Conservation (phyloP, 1,140 invertebrate genomes). For the Marisa cornuarietis region DNA sequence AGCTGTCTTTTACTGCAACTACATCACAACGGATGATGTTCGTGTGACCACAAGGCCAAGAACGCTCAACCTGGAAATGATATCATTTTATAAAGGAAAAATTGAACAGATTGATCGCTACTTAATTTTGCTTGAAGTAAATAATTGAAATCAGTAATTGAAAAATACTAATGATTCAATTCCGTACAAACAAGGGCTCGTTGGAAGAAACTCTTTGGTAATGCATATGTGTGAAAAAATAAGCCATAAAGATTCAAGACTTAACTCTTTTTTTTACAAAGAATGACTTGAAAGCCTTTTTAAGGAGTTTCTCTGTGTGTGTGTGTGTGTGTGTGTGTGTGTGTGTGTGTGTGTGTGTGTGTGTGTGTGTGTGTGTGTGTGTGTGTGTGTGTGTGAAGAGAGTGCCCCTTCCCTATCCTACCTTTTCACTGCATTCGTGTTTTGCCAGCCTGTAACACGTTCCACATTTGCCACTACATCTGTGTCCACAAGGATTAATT, state of each 20-base stretch:
- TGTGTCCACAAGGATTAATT: conserved; percentile 56
- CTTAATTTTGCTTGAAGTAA: neutral
- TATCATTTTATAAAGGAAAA: conserved; percentile 70
- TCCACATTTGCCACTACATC: conserved; percentile 71
- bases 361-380: neutral
- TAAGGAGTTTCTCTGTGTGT: neutral
- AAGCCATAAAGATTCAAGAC: too few relatives aligned
- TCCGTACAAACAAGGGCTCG: neutral
- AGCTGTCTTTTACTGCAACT: conserved; percentile 26
- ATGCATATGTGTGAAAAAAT: neutral
- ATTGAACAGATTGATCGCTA: neutral
- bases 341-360: neutral
- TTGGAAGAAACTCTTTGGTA: neutral
- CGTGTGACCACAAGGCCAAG: conserved; percentile 59
- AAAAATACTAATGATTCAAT: neutral
- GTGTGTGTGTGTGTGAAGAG: too few relatives aligned
- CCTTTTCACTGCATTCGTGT: conserved; percentile 58
- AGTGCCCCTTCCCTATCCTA: neutral
- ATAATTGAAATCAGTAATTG: neutral
- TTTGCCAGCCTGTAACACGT: conserved; percentile 70
- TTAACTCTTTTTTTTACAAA: neutral
- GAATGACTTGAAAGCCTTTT: neutral
- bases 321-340: neutral
- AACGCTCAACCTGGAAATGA: conserved; percentile 66
- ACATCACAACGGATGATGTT: conserved; percentile 45